Evolutionary conservation across 1,140 invertebrate genomes (phyloP), one percentile per base, ranked within the genome.

Genomic region (Drosophila sproati): DNA sequence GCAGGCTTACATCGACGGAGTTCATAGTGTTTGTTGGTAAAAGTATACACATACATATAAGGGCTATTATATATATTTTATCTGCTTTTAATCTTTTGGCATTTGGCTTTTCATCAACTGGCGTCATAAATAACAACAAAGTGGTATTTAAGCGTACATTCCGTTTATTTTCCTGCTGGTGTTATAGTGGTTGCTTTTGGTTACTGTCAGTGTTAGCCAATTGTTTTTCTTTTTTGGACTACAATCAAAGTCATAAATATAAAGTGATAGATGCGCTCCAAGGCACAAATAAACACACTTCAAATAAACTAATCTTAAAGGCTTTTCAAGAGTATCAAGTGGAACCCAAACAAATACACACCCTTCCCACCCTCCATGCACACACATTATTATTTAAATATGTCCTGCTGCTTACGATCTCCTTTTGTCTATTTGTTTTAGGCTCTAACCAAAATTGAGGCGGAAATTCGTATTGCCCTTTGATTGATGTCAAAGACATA

Each of bases 51-150:
- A 55, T 57, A 63, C 37, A 52, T 54, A 56, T 66, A 67, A 73
- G 71, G 73, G 80, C 80, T 89, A 85, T 89, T 89, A 89, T 85
- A 89, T 81, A 85, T 90, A 85, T 89, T 89, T 89, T 89, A 90
- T 89, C 86, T 78, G 81, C 72, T 77, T 89, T 89, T 89, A 89
- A 89, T 89, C 85, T 89, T 83, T 81, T 85, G 85, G 78, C 80
- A 80, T 74, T 89, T 79, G 85, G 78, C 85, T 90, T 89, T 89
- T 89, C 85, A 88, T 89, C 85, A 83, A 69, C 64, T 70, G 68
- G 80, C 86, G 74, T 77, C 86, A 89, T 89, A 89, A 89, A 89
- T 89, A 89, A 89, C 85, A 88, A 76, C 78, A 89, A 89, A 89
- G 81, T 89, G 86, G 85, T 72, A 77, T 90, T 90, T 79, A 81